These are phyloP conservation scores for Notarius lentiginosus DNA, from an alignment of 2,113 vertebrate genomes.

Conservation along the genomic window DNA sequence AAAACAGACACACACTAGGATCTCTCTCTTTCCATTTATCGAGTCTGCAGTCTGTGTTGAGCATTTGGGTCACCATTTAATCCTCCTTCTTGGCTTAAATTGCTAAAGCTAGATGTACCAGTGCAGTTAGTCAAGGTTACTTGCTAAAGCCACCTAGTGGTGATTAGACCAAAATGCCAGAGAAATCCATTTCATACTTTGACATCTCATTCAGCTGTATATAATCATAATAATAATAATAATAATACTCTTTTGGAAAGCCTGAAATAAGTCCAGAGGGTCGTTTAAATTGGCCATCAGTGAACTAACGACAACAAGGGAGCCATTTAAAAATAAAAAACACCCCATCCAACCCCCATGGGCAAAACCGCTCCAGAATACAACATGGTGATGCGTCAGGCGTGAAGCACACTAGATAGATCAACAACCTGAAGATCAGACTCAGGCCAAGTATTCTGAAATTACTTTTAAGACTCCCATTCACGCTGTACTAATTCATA, in stretches of 20 bases:
- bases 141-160: not conserved
- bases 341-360: not conserved
- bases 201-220: not conserved
- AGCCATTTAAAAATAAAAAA: not conserved
- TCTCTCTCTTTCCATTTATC: conserved; percentile 56
- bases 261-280: not conserved
- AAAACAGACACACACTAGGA: conserved; percentile 83
- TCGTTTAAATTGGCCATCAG: not conserved
- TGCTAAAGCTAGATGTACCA: not conserved
- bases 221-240: too few species aligned
- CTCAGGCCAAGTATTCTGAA: not conserved
- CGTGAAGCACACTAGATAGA: conserved; percentile 1
- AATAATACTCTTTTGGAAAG: not conserved
- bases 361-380: not conserved
- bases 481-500: not conserved
- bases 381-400: not conserved
- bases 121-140: not conserved
- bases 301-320: not conserved
- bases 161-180: not conserved
- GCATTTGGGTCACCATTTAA: conserved; percentile 3
- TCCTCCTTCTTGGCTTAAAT: too few species aligned
- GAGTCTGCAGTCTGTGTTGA: conserved; percentile 57
- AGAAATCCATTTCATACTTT: not conserved
- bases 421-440: conserved; percentile 31
- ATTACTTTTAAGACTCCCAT: too few species aligned